Conservation (phyloP, 2,888 invertebrate species). For the Cinara cedri region DNA sequence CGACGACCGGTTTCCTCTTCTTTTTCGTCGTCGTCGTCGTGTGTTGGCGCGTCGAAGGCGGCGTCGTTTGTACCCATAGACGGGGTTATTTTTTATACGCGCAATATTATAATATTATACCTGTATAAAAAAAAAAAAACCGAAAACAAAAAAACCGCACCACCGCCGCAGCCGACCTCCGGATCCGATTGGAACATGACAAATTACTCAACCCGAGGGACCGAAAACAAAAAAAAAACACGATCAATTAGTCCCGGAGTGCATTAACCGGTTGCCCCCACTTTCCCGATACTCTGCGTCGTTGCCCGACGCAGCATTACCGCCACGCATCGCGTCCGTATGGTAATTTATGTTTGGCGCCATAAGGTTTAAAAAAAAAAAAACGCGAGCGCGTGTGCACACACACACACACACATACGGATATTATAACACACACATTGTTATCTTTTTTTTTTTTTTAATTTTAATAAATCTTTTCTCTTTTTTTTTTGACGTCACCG, state of each 20-base stretch:
- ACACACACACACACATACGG: background rate
- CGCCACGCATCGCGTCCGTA: background rate
- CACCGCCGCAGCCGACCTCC: conserved; percentile 30
- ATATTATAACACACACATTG: background rate
- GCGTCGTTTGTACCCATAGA: too few species aligned
- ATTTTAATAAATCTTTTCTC: too few species aligned
- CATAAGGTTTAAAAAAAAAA: conserved; percentile 29
- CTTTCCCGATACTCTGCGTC: background rate
- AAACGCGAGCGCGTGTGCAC: conserved; percentile 7
- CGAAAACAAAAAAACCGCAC: too few species aligned
- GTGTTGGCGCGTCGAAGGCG: conserved; percentile 41
- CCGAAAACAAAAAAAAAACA: conserved; percentile 19
- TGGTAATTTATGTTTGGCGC: conserved; percentile 55
- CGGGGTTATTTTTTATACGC: background rate
- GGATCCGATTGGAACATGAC: conserved; percentile 49
- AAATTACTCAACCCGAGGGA: conserved; percentile 56
- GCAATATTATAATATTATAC: too few species aligned
- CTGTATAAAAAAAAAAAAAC: too few species aligned
- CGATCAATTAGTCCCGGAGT: conserved; percentile 56
- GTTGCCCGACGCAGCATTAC: background rate
- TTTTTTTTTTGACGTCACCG: too few species aligned
- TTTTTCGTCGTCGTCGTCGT: conserved; percentile 24
- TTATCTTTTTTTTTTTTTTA: too few species aligned
- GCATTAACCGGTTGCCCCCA: conserved; percentile 50
- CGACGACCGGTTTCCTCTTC: conserved; percentile 43